Evolutionary conservation across 2,888 invertebrate species (phyloP).

Genomic region (Amphipyra tragopoginis): DNA sequence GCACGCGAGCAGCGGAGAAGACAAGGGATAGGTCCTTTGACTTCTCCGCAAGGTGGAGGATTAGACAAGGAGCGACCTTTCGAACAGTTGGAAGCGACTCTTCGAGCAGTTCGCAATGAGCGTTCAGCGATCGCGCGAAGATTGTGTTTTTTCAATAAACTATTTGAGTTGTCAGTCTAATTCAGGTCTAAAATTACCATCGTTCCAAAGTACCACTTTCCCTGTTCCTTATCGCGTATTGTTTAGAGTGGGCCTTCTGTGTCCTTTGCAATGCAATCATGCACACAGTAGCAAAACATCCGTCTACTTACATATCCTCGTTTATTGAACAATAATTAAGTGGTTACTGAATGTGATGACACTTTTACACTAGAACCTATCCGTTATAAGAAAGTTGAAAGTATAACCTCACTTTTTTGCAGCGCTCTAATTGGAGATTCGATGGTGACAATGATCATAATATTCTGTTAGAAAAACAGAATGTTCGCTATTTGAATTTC

Average conservation of each 20-base stretch:
- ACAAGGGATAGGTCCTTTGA: too few species aligned
- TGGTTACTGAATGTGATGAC: conserved; percentile 22
- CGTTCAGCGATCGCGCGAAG: too few species aligned
- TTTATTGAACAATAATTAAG: conserved; percentile 36
- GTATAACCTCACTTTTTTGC: conserved; percentile 32
- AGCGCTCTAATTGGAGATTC: conserved; percentile 13
- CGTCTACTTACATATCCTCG: conserved; percentile 1
- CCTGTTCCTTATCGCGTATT: neutral
- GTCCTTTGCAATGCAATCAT: neutral
- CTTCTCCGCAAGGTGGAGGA: too few species aligned
- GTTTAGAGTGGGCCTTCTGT: conserved; percentile 12
- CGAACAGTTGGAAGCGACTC: too few species aligned
- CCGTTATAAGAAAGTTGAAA: conserved; percentile 12
- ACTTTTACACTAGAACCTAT: conserved; percentile 2
- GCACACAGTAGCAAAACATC: neutral
- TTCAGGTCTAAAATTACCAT: too few species aligned
- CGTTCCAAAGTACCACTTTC: neutral
- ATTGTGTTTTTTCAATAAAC: too few species aligned
- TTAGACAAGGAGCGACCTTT: too few species aligned
- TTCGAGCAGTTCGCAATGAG: too few species aligned
- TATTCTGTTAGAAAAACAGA: conserved; percentile 7
- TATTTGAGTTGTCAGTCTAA: too few species aligned
- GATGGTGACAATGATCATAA: conserved; percentile 14
- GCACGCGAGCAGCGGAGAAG: too few species aligned
- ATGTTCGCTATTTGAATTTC: neutral